Percentiles rank a stretch among this genome's conserved stretches.
Conservation (phyloP, 2,113 vertebrate genomes). For the Gasterosteus nipponicus region DNA sequence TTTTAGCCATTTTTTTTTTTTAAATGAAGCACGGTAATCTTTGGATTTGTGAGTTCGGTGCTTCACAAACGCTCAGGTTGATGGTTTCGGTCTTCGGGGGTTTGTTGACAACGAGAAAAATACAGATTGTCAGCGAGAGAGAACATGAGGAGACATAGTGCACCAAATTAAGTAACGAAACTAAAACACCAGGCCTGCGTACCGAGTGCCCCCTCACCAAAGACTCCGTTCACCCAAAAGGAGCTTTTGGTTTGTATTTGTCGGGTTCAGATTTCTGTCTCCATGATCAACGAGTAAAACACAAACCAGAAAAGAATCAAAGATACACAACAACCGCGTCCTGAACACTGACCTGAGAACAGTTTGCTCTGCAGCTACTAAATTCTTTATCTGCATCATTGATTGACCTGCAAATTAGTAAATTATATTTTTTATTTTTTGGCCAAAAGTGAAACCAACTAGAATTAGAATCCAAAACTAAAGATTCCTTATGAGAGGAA, state of each 20-base stretch:
- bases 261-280: neutral
- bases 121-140: neutral
- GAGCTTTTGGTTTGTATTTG: neutral
- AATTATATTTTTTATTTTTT: too few species aligned
- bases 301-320: too few species aligned
- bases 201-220: conserved; percentile 67
- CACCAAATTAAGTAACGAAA: neutral
- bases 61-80: neutral
- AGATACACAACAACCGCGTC: neutral
- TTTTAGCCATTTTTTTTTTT: neutral
- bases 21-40: neutral
- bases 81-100: neutral
- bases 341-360: neutral
- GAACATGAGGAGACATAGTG: conserved; percentile 1
- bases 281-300: too few species aligned
- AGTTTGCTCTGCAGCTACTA: neutral
- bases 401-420: neutral
- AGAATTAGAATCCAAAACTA: too few species aligned
- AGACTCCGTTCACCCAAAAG: conserved; percentile 21
- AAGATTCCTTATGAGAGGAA: conserved; percentile 55
- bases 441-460: too few species aligned
- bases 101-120: conserved; percentile 6
- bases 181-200: neutral
- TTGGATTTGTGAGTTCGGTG: neutral
- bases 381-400: neutral